Conservation (phyloP, 2,888 invertebrate genomes). For the Cotesia congregata region DNA sequence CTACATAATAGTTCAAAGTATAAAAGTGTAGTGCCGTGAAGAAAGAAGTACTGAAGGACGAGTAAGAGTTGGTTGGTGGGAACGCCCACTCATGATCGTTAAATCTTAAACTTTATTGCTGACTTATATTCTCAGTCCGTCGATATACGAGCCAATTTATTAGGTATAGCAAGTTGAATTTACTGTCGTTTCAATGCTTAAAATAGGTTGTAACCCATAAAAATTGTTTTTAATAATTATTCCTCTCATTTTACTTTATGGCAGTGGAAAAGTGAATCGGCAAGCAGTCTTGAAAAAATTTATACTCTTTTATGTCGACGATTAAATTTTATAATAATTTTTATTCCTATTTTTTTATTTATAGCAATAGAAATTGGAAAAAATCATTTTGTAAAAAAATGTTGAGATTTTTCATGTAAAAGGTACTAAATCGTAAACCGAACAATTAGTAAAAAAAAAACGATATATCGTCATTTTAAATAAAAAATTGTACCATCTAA, state of each 20-base stretch:
- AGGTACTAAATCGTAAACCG: no score
- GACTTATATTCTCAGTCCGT: not conserved
- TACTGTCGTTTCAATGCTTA: not conserved
- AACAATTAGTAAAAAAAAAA: no score
- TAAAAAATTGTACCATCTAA: no score
- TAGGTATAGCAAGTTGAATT: not conserved
- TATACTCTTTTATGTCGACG: no score
- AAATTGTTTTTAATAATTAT: not conserved
- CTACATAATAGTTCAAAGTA: not conserved
- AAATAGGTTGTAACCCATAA: not conserved
- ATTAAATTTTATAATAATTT: no score
- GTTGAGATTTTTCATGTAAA: no score
- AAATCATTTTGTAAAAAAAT: no score
- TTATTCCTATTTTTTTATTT: no score
- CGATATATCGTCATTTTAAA: no score
- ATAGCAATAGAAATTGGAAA: no score
- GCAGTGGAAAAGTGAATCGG: not conserved
- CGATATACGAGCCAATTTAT: not conserved
- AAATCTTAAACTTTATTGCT: constrained; percentile 1
- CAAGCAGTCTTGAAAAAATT: no score
- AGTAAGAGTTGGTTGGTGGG: not conserved
- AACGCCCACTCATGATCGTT: not conserved
- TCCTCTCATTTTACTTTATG: not conserved
- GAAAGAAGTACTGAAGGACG: no score
- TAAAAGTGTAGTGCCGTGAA: not conserved